phyloP scores from a whole-genome alignment of 2,888 invertebrate species.

The Subacronicta megacephala region DNA sequence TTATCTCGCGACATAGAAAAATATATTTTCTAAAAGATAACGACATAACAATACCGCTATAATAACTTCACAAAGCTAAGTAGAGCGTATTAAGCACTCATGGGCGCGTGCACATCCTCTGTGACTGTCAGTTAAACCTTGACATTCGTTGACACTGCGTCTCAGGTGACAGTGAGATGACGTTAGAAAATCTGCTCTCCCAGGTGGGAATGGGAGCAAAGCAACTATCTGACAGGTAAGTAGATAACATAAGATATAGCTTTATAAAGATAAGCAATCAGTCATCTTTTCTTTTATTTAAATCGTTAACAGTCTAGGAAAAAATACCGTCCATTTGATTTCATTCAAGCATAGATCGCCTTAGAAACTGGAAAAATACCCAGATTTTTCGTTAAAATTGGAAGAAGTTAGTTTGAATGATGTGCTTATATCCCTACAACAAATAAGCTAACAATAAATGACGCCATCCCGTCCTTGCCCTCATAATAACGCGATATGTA shows the following conservation, averaged over 20 bases:
- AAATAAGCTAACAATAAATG: no score
- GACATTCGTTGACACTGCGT: constrained; percentile 71
- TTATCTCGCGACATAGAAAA: constrained; percentile 32
- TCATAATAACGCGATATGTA: no score
- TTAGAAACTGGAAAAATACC: no score
- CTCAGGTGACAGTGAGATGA: constrained; percentile 66
- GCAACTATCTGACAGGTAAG: constrained; percentile 79
- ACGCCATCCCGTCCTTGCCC: no score
- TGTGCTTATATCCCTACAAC: no score
- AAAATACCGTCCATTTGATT: no score
- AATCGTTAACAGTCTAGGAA: no score
- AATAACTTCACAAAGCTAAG: constrained; percentile 62
- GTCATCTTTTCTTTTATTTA: no score
- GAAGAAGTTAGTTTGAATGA: no score
- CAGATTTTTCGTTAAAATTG: no score
- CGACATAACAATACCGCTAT: constrained; percentile 72
- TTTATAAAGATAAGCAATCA: no score
- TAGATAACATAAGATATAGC: constrained; percentile 1
- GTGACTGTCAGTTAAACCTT: constrained; percentile 73
- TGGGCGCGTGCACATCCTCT: constrained; percentile 60
- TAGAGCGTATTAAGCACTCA: constrained; percentile 75
- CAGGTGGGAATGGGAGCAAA: constrained; percentile 79
- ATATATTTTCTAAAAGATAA: constrained; percentile 47
- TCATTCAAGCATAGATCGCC: no score
- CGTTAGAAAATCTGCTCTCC: constrained; percentile 76